A percentile compares a stretch with the other conserved stretches of the same genome.
Evolutionary conservation across 1,140 invertebrate genomes (phyloP).

Genomic region (Odontomachus brunneus): DNA sequence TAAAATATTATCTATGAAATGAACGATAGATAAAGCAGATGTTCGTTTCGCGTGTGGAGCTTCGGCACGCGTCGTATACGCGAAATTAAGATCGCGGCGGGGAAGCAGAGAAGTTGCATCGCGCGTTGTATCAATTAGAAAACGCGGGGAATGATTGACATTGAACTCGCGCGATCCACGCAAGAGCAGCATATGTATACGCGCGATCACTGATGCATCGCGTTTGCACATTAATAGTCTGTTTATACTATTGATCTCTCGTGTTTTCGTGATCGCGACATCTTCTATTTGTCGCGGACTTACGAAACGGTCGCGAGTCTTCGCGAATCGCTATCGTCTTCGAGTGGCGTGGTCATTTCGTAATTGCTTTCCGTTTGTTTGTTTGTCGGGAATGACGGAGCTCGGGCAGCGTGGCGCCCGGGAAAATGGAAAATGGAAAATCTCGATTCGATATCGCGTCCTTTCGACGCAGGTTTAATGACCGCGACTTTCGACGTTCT

Average conservation of each 20-base stretch:
- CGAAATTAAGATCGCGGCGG: not conserved
- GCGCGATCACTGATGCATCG: not conserved
- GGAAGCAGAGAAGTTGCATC: not conserved
- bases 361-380: not conserved
- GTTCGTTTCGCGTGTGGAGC: not conserved
- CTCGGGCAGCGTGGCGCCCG: not conserved
- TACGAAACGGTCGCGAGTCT: not conserved
- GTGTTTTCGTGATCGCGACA: not conserved
- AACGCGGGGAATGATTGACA: not conserved
- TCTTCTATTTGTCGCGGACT: constrained; percentile 10
- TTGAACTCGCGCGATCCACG: not conserved
- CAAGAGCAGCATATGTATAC: no score
- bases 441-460: not conserved
- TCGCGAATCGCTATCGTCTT: not conserved
- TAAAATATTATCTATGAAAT: no score
- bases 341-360: not conserved
- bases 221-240: not conserved
- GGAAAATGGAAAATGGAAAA: not conserved
- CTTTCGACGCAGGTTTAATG: constrained; percentile 45
- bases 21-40: not conserved
- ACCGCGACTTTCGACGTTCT: constrained; percentile 9
- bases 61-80: not conserved
- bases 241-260: not conserved
- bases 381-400: not conserved
- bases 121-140: not conserved